These are phyloP conservation scores for Peromyscus attwateri DNA, from an alignment of 2,797 vertebrate species.

Conservation along the genomic window DNA sequence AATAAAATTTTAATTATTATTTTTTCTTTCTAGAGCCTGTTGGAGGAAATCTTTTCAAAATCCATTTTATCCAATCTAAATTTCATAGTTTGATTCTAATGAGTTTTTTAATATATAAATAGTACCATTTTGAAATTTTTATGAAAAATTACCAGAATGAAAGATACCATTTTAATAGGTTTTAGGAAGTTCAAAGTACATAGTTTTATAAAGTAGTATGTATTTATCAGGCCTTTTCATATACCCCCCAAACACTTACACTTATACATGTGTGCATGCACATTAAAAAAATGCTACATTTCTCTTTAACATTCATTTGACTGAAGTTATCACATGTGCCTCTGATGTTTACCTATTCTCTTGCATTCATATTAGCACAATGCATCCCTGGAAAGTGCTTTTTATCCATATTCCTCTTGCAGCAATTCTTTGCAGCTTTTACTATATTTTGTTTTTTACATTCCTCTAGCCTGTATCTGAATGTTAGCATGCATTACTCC, in stretches of 20 bases:
- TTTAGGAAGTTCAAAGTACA: not conserved
- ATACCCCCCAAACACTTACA: not conserved
- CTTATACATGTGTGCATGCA: not conserved
- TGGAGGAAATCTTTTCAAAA: not conserved
- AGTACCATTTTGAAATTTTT: not conserved
- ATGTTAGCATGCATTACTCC: not conserved
- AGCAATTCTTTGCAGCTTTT: conserved; percentile 9
- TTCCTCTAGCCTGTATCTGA: not conserved
- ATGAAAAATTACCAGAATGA: not conserved
- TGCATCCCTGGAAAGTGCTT: not conserved
- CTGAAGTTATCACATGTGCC: not conserved
- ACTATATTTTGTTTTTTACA: not conserved
- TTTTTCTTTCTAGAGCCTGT: not conserved
- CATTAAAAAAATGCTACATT: not conserved
- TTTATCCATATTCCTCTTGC: conserved; percentile 7
- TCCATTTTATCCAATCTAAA: not conserved
- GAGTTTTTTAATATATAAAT: not conserved
- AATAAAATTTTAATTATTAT: not conserved
- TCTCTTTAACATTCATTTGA: not conserved
- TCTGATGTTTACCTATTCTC: not conserved
- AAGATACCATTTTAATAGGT: not conserved
- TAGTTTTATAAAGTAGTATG: not conserved
- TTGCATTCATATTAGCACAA: conserved; percentile 14
- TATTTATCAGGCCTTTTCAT: not conserved
- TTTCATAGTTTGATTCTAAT: not conserved